phyloP scores from a whole-genome alignment of 1,140 invertebrate genomes.

The Lamellibrachia luymesi region DNA sequence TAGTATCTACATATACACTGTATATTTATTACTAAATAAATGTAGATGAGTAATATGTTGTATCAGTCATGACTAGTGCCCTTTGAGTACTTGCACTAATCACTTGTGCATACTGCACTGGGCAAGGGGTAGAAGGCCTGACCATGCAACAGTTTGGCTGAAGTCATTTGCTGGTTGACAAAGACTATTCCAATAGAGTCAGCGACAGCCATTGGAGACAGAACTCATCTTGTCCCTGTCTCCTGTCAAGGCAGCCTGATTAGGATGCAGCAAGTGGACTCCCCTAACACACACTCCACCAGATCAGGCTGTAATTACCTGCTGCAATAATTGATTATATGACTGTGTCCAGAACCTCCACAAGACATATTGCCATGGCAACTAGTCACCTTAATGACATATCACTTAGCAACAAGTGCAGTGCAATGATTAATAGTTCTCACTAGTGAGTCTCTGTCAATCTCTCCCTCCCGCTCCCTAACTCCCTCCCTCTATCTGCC shows the following conservation, averaged over 20 bases:
- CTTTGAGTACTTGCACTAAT: neutral
- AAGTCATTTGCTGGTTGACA: neutral
- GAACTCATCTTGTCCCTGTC: neutral
- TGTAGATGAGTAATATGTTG: neutral
- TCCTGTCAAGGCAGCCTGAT: neutral
- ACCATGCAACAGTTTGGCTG: neutral
- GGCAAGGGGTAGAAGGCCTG: neutral
- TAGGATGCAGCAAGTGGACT: neutral
- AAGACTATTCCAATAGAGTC: neutral
- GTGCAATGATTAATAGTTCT: neutral
- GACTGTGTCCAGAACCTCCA: neutral
- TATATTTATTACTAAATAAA: neutral
- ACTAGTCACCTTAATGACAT: neutral
- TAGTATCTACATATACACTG: neutral
- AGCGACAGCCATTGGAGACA: neutral
- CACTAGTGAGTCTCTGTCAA: neutral
- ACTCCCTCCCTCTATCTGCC: neutral
- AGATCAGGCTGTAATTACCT: neutral
- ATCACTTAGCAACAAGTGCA: neutral
- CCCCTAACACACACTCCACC: neutral
- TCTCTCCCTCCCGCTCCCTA: neutral
- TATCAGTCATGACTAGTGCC: neutral
- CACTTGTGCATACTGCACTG: neutral
- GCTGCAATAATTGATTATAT: neutral
- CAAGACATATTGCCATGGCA: neutral